phyloP scores from a whole-genome alignment of 2,888 invertebrate species.

The Leistus spinibarbis region DNA sequence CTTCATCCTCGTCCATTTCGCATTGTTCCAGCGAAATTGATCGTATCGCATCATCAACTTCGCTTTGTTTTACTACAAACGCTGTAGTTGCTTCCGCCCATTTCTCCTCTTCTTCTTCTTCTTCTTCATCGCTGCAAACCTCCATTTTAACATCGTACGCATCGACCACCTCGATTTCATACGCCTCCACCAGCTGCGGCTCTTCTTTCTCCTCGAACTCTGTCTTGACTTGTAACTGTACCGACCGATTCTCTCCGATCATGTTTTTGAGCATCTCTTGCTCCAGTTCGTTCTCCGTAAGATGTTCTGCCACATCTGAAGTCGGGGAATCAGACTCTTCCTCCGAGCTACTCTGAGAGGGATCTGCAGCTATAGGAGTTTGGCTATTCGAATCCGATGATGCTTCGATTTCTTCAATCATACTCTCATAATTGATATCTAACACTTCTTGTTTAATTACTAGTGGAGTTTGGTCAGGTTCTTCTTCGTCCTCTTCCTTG shows the following conservation, averaged over 20 bases:
- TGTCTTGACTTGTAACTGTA: conserved; percentile 10
- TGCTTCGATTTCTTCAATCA: conserved; percentile 51
- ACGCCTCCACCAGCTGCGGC: conserved; percentile 22
- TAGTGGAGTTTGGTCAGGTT: too few species aligned
- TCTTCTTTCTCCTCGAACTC: conserved; percentile 5
- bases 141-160: conserved; percentile 8
- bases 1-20: conserved; percentile 45
- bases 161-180: conserved; percentile 8
- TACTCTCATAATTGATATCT: conserved; percentile 51
- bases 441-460: conserved; percentile 44
- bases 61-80: conserved; percentile 43
- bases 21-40: conserved; percentile 45
- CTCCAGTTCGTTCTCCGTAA: conserved; percentile 20
- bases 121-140: not conserved
- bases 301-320: not conserved
- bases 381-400: conserved; percentile 33
- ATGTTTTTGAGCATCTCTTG: conserved; percentile 38
- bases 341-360: not conserved
- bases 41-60: conserved; percentile 54
- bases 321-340: not conserved
- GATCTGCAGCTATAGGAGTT: not conserved
- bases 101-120: conserved; percentile 13
- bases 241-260: conserved; percentile 25
- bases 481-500: conserved; percentile 43
- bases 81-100: conserved; percentile 28